phyloP scores from a whole-genome alignment of 2,113 vertebrate genomes.

The Silurus meridionalis region DNA sequence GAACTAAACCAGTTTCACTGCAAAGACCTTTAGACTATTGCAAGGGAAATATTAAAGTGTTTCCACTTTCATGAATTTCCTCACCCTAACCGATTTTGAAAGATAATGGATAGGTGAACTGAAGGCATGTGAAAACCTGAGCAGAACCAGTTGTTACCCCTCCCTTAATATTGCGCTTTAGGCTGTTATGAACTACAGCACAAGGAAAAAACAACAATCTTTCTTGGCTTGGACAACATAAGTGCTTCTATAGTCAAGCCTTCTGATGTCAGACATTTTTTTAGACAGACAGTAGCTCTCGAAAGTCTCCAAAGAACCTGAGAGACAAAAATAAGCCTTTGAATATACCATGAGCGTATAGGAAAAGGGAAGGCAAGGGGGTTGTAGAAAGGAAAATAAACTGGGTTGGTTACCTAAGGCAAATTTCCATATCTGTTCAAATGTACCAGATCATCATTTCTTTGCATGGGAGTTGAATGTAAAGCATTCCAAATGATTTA shows the following conservation, averaged over 20 bases:
- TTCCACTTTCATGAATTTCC: background rate
- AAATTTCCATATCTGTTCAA: background rate
- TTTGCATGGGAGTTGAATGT: background rate
- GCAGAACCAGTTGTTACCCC: constrained; percentile 13
- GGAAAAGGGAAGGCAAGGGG: no score
- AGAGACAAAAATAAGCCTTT: background rate
- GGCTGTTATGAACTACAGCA: background rate
- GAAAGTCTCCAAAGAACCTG: background rate
- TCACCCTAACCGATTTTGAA: background rate
- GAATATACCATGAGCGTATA: background rate
- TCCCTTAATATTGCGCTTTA: background rate
- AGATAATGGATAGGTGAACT: background rate
- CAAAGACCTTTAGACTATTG: background rate
- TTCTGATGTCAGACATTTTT: background rate
- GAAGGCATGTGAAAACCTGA: constrained; percentile 28
- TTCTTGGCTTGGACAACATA: background rate
- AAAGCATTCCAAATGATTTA: background rate
- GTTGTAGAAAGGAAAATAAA: background rate
- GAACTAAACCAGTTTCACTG: background rate
- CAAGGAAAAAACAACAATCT: background rate
- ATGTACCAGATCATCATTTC: background rate
- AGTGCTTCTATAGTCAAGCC: background rate
- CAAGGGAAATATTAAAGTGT: background rate
- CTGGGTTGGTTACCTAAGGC: background rate
- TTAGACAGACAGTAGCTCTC: background rate